Base-by-base conservation (phyloP, 2,113 vertebrate species). In the Tachycineta bicolor region DNA sequence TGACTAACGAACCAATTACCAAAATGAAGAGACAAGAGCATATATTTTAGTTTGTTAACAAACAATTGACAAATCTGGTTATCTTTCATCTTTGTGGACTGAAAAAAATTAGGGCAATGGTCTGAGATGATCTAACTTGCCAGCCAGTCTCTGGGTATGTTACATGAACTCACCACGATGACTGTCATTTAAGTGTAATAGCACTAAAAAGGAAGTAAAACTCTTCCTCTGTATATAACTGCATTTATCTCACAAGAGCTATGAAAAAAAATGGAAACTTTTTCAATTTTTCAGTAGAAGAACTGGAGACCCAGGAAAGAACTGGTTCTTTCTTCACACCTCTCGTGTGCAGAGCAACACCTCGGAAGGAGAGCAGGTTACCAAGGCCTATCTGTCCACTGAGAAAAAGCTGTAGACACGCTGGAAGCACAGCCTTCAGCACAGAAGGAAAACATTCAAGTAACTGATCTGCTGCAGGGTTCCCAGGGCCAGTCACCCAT, bases 401-500 rank as follows among this genome's bases (percentile, higher is more conserved):
- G 12, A 28, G 33, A 44, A 81, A 89, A 80, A 82, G 44, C 53
- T 75, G 44, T 11, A 93, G 71, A 70, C 52, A 68, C 24, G 24
- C 64, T 88, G 71, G 70, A 90, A 96, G 59, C 33, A 67, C 5
- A 80, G 20, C 31, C 69, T 67, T 47, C 67, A 84, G 34, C 37
- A 74, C 22, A 26, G 65, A 93, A 87, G 53, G 44, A 69, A 94
- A 96, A 63, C 50, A 89, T 69, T 73, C 46, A 56, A 69, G 33
- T 44, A 67, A 87, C 53, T 78, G 73, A 67, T 93, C 76, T 60
- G 26, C 44, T 92, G 60, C 41, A 90, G 31, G 76, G 89, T 84
- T 96, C 94, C 86, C 88, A 96, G 89, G 56, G 31, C 64, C 64
- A 56, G n/a, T 83, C 65, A 93, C 55, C 43, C 73, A 68, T 43